phyloP scores from a whole-genome alignment of 1,140 invertebrate species.

The Cydia fagiglandana region DNA sequence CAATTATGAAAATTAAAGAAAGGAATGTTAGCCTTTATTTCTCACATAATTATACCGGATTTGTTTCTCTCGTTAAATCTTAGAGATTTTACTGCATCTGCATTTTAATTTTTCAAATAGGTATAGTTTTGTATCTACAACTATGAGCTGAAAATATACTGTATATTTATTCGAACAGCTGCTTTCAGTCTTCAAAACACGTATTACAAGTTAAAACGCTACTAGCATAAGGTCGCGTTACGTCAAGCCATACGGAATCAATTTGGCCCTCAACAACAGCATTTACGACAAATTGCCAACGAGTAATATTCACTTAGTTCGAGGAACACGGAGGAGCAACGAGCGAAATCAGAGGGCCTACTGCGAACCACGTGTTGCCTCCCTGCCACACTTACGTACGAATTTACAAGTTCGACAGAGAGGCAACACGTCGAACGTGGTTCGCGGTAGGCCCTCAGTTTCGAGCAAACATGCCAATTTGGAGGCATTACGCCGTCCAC shows the following conservation, averaged over 20 bases:
- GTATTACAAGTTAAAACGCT: neutral
- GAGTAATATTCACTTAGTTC: slow-evolving; percentile 16
- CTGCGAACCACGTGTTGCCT: too few relatives aligned
- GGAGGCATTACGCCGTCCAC: slow-evolving; percentile 14
- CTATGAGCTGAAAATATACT: neutral
- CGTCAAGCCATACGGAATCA: slow-evolving; percentile 26
- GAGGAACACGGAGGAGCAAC: slow-evolving; percentile 22
- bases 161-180: neutral
- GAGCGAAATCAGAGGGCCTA: neutral
- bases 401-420: too few relatives aligned
- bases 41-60: too few relatives aligned
- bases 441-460: neutral
- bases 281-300: slow-evolving; percentile 28
- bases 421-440: too few relatives aligned
- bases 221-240: slow-evolving; percentile 28
- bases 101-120: too few relatives aligned
- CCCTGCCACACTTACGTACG: too few relatives aligned
- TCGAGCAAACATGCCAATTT: slow-evolving; percentile 26
- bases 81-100: too few relatives aligned
- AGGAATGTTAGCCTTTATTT: too few relatives aligned
- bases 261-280: slow-evolving; percentile 18
- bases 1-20: too few relatives aligned
- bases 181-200: neutral
- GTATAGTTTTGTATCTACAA: too few relatives aligned
- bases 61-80: too few relatives aligned